Evolutionary conservation across 92 coral and sea anemone species (phyloP).

Genomic region (Scolanthus callimorphus): DNA sequence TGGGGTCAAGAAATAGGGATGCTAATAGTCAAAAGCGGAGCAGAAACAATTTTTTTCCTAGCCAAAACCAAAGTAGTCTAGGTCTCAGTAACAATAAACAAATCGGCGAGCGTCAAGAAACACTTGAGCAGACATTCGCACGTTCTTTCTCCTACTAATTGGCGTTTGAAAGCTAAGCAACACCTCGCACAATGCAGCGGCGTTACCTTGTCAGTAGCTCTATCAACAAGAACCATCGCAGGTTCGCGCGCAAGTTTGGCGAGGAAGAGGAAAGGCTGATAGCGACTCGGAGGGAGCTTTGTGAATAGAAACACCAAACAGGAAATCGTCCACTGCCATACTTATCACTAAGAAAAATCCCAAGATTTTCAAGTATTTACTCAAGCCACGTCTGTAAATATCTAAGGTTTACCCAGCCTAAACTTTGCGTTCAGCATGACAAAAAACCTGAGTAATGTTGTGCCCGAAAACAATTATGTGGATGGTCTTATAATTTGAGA

Average conservation of each 20-base stretch:
- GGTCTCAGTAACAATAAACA: slow-evolving; percentile 29
- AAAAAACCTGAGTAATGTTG: slow-evolving; percentile 50
- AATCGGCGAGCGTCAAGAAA: slow-evolving; percentile 20
- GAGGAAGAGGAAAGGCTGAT: slow-evolving; percentile 9
- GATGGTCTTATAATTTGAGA: slow-evolving; percentile 81
- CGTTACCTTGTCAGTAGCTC: background rate
- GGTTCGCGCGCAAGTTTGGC: background rate
- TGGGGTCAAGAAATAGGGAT: slow-evolving; percentile 19
- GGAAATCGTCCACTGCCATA: slow-evolving; percentile 84
- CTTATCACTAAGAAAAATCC: slow-evolving; percentile 80
- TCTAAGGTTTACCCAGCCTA: slow-evolving; percentile 69
- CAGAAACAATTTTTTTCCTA: slow-evolving; percentile 2
- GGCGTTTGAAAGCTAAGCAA: slow-evolving; percentile 17
- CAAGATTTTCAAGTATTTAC: slow-evolving; percentile 60
- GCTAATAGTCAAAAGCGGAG: background rate
- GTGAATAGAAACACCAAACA: slow-evolving; percentile 58
- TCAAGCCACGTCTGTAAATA: slow-evolving; percentile 52
- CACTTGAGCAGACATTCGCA: slow-evolving; percentile 39
- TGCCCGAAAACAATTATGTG: slow-evolving; percentile 67
- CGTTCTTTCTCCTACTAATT: slow-evolving; percentile 41
- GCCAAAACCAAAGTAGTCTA: slow-evolving; percentile 28
- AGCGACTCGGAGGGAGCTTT: slow-evolving; percentile 61
- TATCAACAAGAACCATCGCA: background rate
- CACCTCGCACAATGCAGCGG: background rate
- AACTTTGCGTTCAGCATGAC: slow-evolving; percentile 73